Base-by-base conservation (phyloP, 2,888 invertebrate genomes). In the Syrista parreyssii region DNA sequence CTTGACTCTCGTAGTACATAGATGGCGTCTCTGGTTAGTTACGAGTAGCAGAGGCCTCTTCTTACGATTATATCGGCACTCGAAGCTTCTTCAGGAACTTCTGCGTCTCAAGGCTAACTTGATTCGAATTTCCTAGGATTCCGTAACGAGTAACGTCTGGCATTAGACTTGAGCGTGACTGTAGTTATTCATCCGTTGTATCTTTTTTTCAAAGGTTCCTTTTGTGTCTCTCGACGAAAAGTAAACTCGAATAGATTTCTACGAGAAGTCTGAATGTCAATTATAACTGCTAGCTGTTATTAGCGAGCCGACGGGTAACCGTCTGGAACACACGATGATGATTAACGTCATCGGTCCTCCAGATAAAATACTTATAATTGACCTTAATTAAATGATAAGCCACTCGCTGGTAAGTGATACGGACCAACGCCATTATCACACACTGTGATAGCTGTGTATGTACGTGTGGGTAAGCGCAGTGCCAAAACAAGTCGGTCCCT, bases 321-420 rank as follows among this genome's bases (percentile, higher is more conserved):
- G 55, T 55, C 55, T 55, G 55, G 23, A 55, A 9, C 9, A 23
- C 2, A 55, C 1, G 55, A 55, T 55, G 55, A 55, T 23, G 55
- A 55, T 55, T 23, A 55, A 55, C 55, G 55, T 55, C 23, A 33
- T n/a, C 0, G 71, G 71, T 31, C 32, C 71, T 71, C 12, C 32
- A 71, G 71, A 71, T 71, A 71, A 71, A 71, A 71, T 71, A 71
- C 71, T 31, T 71, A 71, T 71, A 71, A 71, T 71, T 71, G 71
- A 71, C 71, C 71, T 71, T 71, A 71, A 71, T 71, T 71, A 71
- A 71, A 71, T 71, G 71, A 71, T 71, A 71, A 71, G 71, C 32
- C 71, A 32, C 71, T 31, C 31, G 23, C 12, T 33, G 71, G 71
- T 15, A 71, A 71, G 33, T 71, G 71, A 71, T 71, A 71, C 32